These are phyloP conservation scores for Sprattus sprattus DNA, from an alignment of 2,113 vertebrate species.

Conservation along the genomic window DNA sequence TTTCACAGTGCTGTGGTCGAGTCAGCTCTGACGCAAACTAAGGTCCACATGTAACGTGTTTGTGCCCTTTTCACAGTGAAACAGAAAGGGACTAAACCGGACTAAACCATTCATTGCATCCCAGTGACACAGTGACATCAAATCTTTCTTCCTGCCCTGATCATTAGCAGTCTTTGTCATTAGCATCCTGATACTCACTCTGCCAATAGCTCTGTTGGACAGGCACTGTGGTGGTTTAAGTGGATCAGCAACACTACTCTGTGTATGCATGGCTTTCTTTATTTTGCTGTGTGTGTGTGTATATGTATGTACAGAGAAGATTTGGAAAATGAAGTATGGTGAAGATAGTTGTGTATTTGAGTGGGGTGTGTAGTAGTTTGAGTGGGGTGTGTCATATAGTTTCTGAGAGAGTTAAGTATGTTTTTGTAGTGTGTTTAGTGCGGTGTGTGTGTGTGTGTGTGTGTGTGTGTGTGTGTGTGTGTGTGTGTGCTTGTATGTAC, in stretches of 20 bases:
- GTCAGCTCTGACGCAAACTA: neutral
- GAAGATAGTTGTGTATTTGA: no score
- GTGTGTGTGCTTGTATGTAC: neutral
- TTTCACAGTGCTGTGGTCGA: neutral
- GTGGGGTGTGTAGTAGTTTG: no score
- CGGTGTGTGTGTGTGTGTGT: neutral
- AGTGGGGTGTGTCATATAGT: no score
- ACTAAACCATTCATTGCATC: neutral
- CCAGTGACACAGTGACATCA: neutral
- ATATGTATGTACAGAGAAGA: no score
- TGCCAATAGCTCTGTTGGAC: neutral
- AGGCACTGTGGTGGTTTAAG: neutral
- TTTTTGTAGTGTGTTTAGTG: neutral
- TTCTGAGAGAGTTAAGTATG: no score
- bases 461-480: neutral
- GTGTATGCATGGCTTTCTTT: neutral
- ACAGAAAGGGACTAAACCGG: neutral
- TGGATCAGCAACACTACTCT: neutral
- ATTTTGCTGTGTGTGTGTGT: neutral
- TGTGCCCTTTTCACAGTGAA: neutral
- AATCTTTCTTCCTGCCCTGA: neutral
- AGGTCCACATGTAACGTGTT: neutral
- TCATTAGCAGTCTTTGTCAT: neutral
- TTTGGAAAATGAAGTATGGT: no score
- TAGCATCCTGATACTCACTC: neutral